Percentiles rank a stretch among this genome's conserved stretches.
phyloP scores from a whole-genome alignment of 2,113 vertebrate species.

The Anolis sagrei region DNA sequence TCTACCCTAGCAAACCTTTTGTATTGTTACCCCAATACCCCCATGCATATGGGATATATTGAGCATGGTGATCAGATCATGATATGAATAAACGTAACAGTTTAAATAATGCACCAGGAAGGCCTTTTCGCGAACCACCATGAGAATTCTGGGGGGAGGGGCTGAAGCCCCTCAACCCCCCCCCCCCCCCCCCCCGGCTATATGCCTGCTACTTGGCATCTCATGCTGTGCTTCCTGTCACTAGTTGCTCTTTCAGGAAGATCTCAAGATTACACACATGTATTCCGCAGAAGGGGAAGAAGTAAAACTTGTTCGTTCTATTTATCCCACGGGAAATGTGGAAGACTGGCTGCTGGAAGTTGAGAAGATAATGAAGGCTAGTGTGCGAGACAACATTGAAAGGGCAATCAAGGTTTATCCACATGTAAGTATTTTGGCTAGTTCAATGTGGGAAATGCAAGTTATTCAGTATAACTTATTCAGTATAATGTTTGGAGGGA shows the following conservation, averaged over 20 bases:
- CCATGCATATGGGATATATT: too few relatives aligned
- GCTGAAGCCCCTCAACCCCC: too few relatives aligned
- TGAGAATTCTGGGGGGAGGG: too few relatives aligned
- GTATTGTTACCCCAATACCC: too few relatives aligned
- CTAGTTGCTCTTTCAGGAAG: slow-evolving; percentile 89
- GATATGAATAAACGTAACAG: too few relatives aligned
- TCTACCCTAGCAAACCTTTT: too few relatives aligned
- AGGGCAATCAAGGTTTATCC: slow-evolving; percentile 82
- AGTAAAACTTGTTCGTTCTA: slow-evolving; percentile 78
- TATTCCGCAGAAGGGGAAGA: slow-evolving; percentile 91
- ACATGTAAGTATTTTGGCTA: slow-evolving; percentile 69
- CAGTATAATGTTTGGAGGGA: neutral
- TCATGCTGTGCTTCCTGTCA: slow-evolving; percentile 39
- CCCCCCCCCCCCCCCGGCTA: too few relatives aligned
- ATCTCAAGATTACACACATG: slow-evolving; percentile 93
- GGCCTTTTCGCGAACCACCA: too few relatives aligned
- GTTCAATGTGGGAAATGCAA: neutral
- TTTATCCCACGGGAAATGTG: slow-evolving; percentile 85
- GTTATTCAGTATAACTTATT: too few relatives aligned
- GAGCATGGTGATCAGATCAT: too few relatives aligned
- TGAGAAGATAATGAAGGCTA: slow-evolving; percentile 90
- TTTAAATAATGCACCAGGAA: too few relatives aligned
- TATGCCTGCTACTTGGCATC: neutral
- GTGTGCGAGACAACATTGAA: slow-evolving; percentile 84
- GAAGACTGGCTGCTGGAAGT: slow-evolving; percentile 90